These are phyloP conservation scores for Meleagris gallopavo DNA, from an alignment of 2,113 vertebrate species.

Conservation along the genomic window DNA sequence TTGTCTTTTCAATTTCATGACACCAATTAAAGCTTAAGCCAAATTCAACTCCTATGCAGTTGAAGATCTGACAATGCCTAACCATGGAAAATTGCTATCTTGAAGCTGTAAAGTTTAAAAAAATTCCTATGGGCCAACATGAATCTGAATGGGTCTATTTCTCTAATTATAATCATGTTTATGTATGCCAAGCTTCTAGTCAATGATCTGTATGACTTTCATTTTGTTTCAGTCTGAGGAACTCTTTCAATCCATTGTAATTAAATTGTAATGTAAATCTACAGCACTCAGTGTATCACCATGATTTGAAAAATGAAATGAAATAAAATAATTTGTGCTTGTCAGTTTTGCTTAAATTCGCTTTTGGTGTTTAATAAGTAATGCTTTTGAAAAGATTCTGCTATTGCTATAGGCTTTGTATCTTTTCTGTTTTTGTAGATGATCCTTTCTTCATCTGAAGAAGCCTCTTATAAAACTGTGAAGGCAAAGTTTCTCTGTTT, in stretches of 20 bases:
- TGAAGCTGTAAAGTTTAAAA: background rate
- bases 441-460: background rate
- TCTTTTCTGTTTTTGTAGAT: fast-evolving
- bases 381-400: background rate
- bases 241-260: background rate
- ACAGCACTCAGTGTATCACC: background rate
- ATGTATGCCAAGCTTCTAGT: background rate
- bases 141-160: background rate
- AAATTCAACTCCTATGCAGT: background rate
- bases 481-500: background rate
- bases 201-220: background rate
- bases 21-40: background rate
- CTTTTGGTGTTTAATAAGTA: background rate
- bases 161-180: background rate
- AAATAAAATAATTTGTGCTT: background rate
- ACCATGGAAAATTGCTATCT: background rate
- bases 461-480: background rate
- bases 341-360: background rate
- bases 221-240: background rate
- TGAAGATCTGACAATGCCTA: background rate
- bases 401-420: background rate
- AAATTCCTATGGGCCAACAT: background rate
- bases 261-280: background rate
- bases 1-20: background rate
- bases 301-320: background rate